A percentile compares a stretch with the other conserved stretches of the same genome.
Evolutionary conservation across 1,140 invertebrate species (phyloP).

Genomic region (Andricus grossulariae): DNA sequence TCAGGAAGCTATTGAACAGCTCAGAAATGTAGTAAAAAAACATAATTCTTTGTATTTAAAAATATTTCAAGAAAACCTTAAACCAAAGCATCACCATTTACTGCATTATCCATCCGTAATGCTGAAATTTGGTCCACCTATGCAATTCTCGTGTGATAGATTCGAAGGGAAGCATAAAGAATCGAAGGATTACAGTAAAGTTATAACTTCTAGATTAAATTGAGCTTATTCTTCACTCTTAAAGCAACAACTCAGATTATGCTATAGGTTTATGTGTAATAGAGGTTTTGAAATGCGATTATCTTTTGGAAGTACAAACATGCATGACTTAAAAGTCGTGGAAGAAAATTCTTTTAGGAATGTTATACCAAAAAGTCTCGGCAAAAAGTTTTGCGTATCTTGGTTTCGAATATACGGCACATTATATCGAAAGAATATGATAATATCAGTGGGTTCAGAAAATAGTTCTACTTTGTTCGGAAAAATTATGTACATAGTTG

Average conservation of each 20-base stretch:
- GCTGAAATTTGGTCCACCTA: too few species aligned
- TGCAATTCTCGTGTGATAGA: constrained; percentile 40
- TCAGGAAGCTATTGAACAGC: too few species aligned
- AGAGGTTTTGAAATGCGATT: constrained; percentile 32
- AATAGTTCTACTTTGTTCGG: too few species aligned
- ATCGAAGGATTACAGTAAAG: constrained; percentile 39
- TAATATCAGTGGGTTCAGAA: too few species aligned
- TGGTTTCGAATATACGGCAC: constrained; percentile 32
- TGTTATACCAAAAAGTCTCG: not conserved
- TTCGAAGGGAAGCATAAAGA: constrained; percentile 37
- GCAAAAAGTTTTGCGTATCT: not conserved
- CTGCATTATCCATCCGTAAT: too few species aligned
- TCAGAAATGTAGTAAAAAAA: constrained; percentile 37
- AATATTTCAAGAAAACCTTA: constrained; percentile 41
- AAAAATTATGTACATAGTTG: too few species aligned
- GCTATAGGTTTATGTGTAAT: too few species aligned
- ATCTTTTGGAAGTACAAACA: not conserved
- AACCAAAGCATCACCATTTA: constrained; percentile 34
- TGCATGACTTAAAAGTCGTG: not conserved
- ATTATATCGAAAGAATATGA: not conserved
- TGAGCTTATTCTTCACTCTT: constrained; percentile 27
- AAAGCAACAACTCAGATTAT: constrained; percentile 40
- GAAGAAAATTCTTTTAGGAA: not conserved
- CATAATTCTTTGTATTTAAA: too few species aligned
- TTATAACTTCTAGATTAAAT: constrained; percentile 39